A percentile compares a stretch with the other conserved stretches of the same genome.
Conservation (phyloP, 1,140 invertebrate genomes). For the Pseudobourletiella spinata region DNA sequence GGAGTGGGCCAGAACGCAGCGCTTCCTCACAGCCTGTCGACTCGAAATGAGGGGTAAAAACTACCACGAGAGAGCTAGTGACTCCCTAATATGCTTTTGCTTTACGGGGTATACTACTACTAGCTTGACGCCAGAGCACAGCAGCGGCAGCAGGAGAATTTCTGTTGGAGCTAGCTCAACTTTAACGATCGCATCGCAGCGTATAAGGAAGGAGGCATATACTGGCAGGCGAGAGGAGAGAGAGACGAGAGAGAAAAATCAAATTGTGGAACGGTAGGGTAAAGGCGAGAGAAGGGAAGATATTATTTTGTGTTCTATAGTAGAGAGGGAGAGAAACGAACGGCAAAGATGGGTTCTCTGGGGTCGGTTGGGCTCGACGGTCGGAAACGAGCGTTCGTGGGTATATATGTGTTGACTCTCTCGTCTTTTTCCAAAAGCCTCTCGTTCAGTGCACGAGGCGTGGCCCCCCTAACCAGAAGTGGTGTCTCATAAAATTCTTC, state of each 20-base stretch:
- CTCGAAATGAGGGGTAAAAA: too few relatives aligned
- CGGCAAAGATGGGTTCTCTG: background rate
- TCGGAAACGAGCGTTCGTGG: background rate
- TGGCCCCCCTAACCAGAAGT: background rate
- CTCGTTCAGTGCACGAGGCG: background rate
- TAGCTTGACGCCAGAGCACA: background rate
- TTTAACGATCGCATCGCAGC: too few relatives aligned
- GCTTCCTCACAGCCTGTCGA: too few relatives aligned
- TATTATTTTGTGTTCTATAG: too few relatives aligned
- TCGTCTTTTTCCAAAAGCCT: background rate
- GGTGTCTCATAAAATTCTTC: background rate
- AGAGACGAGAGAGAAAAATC: background rate
- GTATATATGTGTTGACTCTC: too few relatives aligned
- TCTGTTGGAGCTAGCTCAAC: too few relatives aligned
- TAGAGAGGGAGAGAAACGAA: background rate
- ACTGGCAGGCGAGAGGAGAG: background rate
- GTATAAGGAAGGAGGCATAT: too few relatives aligned
- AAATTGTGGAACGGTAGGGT: background rate
- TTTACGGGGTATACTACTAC: background rate
- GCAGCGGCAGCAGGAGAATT: too few relatives aligned
- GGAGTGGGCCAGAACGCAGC: too few relatives aligned
- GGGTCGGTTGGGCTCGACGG: background rate
- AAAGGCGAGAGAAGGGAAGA: too few relatives aligned
- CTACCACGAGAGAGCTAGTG: too few relatives aligned
- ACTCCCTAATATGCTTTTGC: too few relatives aligned